phyloP scores from a whole-genome alignment of 2,113 vertebrate genomes.

The Ranitomeya variabilis region DNA sequence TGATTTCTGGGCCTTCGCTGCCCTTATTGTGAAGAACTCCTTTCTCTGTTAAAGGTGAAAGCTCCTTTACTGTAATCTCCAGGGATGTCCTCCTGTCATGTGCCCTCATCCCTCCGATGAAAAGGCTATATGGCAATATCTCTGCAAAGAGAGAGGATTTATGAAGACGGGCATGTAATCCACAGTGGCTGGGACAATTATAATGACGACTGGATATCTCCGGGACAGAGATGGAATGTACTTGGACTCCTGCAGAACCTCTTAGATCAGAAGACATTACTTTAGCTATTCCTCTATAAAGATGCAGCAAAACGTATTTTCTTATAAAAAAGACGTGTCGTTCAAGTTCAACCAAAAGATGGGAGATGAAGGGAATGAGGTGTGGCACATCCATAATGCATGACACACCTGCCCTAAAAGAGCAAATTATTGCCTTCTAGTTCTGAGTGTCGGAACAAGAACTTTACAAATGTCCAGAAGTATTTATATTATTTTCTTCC shows the following conservation, averaged over 20 bases:
- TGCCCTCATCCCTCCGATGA: conserved; percentile 1
- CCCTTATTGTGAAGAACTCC: conserved; percentile 10
- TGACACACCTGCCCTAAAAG: no score
- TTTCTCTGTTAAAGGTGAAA: conserved; percentile 33
- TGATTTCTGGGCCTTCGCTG: neutral
- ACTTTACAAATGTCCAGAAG: no score
- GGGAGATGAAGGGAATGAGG: no score
- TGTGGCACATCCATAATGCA: no score
- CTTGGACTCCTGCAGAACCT: neutral
- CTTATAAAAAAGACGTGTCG: neutral
- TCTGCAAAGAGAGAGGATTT: conserved; percentile 24
- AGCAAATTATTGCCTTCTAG: no score
- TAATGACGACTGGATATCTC: neutral
- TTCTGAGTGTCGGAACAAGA: no score
- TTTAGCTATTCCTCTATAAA: neutral
- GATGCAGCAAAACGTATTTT: neutral
- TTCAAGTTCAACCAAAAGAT: no score
- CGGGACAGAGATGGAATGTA: neutral
- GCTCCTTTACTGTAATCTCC: conserved; percentile 20
- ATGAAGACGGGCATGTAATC: neutral
- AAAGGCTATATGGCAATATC: conserved; percentile 24
- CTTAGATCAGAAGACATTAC: neutral
- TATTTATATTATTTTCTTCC: no score
- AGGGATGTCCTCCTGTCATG: conserved; percentile 27
- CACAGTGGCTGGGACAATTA: neutral